Evolutionary conservation across 2,113 vertebrate species (phyloP), one percentile per base, ranked within the genome.

Genomic region (Anarrhichthys ocellatus): DNA sequence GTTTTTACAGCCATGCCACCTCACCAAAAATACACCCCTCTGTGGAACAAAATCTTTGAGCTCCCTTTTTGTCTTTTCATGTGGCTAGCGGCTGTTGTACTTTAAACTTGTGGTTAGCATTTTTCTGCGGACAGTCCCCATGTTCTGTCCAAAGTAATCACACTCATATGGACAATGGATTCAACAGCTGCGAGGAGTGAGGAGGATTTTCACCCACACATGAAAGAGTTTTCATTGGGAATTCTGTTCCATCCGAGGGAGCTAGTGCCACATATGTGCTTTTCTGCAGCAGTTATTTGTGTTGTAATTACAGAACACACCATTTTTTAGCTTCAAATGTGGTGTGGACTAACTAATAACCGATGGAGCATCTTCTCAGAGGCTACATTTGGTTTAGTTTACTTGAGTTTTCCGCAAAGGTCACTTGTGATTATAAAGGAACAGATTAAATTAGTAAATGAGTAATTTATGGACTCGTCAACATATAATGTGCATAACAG

Each of bases 61-160:
- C 76, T 87, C 81, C 84, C 71, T 77, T 65, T 76, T 88, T 80
- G 84, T 46, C 83, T 78, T 93, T 92, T 94, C 84, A 92, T 92
- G 89, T 93, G 93, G 92, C 82, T 69, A n/a, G 69, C 75, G 38
- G 79, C 87, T 92, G 87, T 93, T 90, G 86, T 69, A 90, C 85
- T 94, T 94, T 91, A 92, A 91, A 92, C 87, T 79, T 78, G 91
- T n/a, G 88, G 92, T 88, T 22, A 20, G 81, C 82, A 66, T 92
- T 91, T 89, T 90, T 87, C 81, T 90, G 75, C 17, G 87, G 89
- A 93, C 83, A 63, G 82, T 91, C 89, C 66, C 84, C 69, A 42
- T 92, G 90, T 91, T 92, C 85, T 91, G 89, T 92, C 92, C 90
- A 90, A 93, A 90, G 86, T 81, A 90, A 88, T 93, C 88, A 80